Base-by-base conservation (phyloP, 92 coral and sea anemone species). In the Epizoanthus stellaris region DNA sequence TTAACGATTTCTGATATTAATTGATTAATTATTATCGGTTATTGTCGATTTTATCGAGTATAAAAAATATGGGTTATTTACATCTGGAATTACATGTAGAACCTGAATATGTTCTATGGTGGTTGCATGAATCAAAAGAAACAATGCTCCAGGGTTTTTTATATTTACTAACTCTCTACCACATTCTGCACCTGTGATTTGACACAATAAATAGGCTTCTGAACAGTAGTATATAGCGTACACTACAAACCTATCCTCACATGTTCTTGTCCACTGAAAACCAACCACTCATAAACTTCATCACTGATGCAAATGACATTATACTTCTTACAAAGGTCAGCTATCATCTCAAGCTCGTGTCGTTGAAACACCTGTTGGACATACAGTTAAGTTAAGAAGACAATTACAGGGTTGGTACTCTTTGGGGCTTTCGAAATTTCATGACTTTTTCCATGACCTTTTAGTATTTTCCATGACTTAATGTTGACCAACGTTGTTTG, bases 271-370 rank as follows among this genome's bases (percentile, higher is more conserved):
- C 94, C 94, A 74, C 75, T 77, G 73, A 89, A 97, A 70, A 97
- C 97, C 84, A 97, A 90, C 98, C 98, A 97, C 75, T 97, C 99
- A 39, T 97, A 97, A 11, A 97, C 99, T 85, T 97, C 99, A 75
- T 97, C 99, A 87, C 98, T 95, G 77, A 97, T 93, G 69, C 99
- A 96, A 39, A 97, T 89, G 12, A 90, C 91, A 54, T 94, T 93
- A 89, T 97, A 77, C 69, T 93, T 93, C 80, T 85, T 95, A 56
- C 98, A 93, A 67, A 97, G 67, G 23, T 91, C 94, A 67, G 98
- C 99, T 54, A 97, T 91, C 85, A 95, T 67, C 87, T 95, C 93
- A 3, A 97, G 90, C 87, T 97, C 99, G 19, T 91, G 89, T 71
- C 63, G 71, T 69, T 90, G 90, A 49, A 95, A 92, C 19, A 97